Percentiles rank a stretch among this genome's conserved stretches.
phyloP scores from a whole-genome alignment of 1,140 invertebrate genomes.

The Contarinia nasturtii region DNA sequence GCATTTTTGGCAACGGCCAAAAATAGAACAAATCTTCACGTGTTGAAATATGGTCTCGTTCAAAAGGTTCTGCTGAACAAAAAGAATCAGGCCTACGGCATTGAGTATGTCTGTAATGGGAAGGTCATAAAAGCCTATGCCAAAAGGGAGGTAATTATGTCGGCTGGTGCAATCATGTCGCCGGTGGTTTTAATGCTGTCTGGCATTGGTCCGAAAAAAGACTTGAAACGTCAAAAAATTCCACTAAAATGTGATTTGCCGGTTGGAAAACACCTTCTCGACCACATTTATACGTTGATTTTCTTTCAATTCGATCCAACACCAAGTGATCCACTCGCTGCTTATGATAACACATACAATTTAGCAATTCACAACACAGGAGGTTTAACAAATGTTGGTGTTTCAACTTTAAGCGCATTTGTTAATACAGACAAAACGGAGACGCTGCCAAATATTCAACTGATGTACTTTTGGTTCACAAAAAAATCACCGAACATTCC shows the following conservation, averaged over 20 bases:
- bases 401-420: constrained; percentile 40
- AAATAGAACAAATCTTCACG: constrained; percentile 41
- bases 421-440: no score
- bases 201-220: constrained; percentile 63
- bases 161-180: constrained; percentile 59
- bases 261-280: constrained; percentile 63
- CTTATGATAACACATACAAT: neutral
- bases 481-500: constrained; percentile 61
- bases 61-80: constrained; percentile 36
- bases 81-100: constrained; percentile 43
- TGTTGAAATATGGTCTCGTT: constrained; percentile 38
- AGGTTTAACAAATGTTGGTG: constrained; percentile 59
- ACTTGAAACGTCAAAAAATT: constrained; percentile 55
- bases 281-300: constrained; percentile 53
- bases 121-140: constrained; percentile 41
- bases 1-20: constrained; percentile 37
- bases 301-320: constrained; percentile 54
- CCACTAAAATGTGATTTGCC: constrained; percentile 51
- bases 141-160: constrained; percentile 56
- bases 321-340: constrained; percentile 6
- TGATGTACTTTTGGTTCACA: constrained; percentile 65
- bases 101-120: constrained; percentile 49
- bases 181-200: constrained; percentile 76
- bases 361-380: constrained; percentile 61
- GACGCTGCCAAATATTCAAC: constrained; percentile 46